Conservation (phyloP, 2,113 vertebrate species). For the Perca schrenkii region DNA sequence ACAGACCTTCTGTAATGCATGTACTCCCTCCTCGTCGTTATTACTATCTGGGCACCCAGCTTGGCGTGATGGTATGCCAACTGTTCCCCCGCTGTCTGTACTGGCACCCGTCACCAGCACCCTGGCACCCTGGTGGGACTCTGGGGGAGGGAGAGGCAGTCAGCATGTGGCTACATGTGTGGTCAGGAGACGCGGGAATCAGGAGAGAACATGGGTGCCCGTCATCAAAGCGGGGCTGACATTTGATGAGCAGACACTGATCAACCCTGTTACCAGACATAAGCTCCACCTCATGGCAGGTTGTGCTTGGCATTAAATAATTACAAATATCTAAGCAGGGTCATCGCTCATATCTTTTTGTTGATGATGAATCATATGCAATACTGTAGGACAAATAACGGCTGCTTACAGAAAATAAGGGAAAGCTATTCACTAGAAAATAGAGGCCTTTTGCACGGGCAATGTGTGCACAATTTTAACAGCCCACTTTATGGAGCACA, state of each 20-base stretch:
- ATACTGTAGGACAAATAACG: neutral
- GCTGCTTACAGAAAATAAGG: neutral
- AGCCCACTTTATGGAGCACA: neutral
- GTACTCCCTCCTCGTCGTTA: constrained; percentile 82
- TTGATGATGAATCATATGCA: neutral
- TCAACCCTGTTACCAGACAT: constrained; percentile 31
- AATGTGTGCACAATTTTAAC: neutral
- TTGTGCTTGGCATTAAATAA: constrained; percentile 31
- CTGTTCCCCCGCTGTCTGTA: constrained; percentile 87
- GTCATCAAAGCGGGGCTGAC: constrained; percentile 47
- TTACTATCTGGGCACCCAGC: constrained; percentile 84
- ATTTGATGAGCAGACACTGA: constrained; percentile 38
- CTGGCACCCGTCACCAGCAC: constrained; percentile 84
- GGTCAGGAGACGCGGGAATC: constrained; percentile 52
- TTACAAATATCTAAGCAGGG: constrained; percentile 26
- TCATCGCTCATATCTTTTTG: constrained; percentile 10
- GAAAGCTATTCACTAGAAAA: neutral
- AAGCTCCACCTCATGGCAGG: constrained; percentile 39
- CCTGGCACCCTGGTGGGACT: constrained; percentile 76
- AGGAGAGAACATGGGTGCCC: constrained; percentile 36
- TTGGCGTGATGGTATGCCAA: constrained; percentile 86
- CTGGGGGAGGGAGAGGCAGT: constrained; percentile 66
- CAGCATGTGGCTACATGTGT: constrained; percentile 67
- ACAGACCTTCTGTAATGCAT: constrained; percentile 82
- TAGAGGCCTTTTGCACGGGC: neutral